Evolutionary conservation across 2,888 invertebrate genomes (phyloP), one percentile per base, ranked within the genome.

Genomic region (Argynnis bischoffii): DNA sequence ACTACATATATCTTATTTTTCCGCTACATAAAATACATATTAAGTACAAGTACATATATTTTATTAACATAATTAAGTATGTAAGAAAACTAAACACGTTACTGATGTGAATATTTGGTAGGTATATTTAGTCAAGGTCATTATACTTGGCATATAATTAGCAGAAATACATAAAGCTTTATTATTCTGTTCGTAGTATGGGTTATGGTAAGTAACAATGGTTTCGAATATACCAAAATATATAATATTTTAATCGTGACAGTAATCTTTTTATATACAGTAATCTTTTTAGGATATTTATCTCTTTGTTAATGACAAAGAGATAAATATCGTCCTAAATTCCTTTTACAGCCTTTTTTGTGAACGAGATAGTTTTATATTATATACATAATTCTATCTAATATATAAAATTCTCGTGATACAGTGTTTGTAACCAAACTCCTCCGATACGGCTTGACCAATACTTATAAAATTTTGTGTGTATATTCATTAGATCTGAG

Each of bases 61-160:
- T 13, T 3, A 4, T 21, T 53, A 21, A 15, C 16, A 21, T 55
- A 18, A 18, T 18, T 1, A 41, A 18, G 6, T 14, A 6, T 46
- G 14, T 56, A 16, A 41, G 26, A 56, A 41, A 14, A 55, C 13
- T 57, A 48, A 26, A 26, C 6, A 26, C 26, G n/a, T 26, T 26
- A 26, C 35, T 31, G 0, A 47, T 41, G 35, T 41, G 35, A 59
- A 15, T 48, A 26, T 48, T 59, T 26, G 11, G 48, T 48, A 59
- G 13, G 16, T 31, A 11, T 48, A 3, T 59, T 16, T 26, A 0
- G 26, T 16, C 48, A 59, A 48, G 59, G 59, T 48, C 26, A 13
- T n/a, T n/a, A 2, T n/a, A 16, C 16, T 59, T 48, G 59, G 48
- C 26, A 59, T 47, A 47, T 59, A 48, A 59, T 59, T 59, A 59